A percentile compares a stretch with the other conserved stretches of the same genome.
Evolutionary conservation across 2,797 vertebrate species (phyloP).

Genomic region (Artibeus jamaicensis): DNA sequence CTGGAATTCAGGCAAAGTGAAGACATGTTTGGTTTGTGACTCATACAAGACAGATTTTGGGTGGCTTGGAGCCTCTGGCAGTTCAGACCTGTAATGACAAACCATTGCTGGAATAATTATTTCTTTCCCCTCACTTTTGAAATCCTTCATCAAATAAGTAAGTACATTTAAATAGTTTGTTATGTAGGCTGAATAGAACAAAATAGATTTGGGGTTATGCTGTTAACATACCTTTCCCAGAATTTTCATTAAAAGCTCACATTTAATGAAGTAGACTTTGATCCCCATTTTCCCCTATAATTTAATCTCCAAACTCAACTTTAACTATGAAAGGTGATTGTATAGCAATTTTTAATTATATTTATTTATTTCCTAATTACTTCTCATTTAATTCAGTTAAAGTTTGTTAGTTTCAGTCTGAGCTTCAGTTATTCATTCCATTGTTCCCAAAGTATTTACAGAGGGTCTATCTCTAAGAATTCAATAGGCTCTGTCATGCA

Average conservation of each 20-base stretch:
- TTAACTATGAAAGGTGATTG: background rate
- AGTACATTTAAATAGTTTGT: slow-evolving; percentile 40
- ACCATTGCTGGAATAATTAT: slow-evolving; percentile 61
- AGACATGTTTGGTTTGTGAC: slow-evolving; percentile 59
- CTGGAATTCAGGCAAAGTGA: slow-evolving; percentile 32
- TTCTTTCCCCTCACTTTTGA: slow-evolving; percentile 33
- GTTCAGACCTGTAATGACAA: slow-evolving; percentile 67
- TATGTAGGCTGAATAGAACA: background rate
- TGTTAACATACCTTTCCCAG: slow-evolving; percentile 15
- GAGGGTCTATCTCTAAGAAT: background rate
- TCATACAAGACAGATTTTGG: slow-evolving; percentile 46
- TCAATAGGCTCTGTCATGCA: background rate
- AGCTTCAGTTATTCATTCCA: background rate
- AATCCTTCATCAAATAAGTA: slow-evolving; percentile 54
- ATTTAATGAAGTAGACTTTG: slow-evolving; percentile 29
- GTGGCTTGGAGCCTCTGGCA: slow-evolving; percentile 68
- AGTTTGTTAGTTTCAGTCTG: background rate
- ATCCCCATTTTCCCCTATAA: background rate
- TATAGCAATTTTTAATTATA: background rate
- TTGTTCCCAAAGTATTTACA: background rate
- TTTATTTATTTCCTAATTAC: background rate
- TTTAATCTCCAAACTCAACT: background rate
- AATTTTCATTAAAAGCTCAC: background rate
- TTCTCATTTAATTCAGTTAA: slow-evolving; percentile 28
- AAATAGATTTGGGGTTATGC: background rate